Evolutionary conservation across 2,797 vertebrate species (phyloP).

Genomic region (Rallus crepitans): DNA sequence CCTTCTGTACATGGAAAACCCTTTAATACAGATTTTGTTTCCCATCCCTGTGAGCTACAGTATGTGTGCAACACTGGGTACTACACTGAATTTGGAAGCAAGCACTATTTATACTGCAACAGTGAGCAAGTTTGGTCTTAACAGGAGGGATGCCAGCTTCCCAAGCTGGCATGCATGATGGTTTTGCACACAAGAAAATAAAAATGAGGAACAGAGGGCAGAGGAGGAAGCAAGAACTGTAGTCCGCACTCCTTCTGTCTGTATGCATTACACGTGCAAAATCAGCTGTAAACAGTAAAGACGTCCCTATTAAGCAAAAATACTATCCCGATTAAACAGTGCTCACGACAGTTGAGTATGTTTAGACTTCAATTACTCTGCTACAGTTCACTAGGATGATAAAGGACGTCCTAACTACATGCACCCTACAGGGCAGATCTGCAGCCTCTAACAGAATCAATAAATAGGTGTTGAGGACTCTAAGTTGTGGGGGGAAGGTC

Average conservation of each 20-base stretch:
- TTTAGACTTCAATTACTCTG: constrained; percentile 30
- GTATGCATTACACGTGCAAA: neutral
- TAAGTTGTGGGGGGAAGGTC: neutral
- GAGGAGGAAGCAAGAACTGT: constrained; percentile 43
- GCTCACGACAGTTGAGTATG: neutral
- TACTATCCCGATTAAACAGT: neutral
- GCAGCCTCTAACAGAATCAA: neutral
- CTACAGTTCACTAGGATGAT: neutral
- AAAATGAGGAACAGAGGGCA: constrained; percentile 59
- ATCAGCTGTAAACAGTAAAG: constrained; percentile 47
- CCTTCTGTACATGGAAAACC: neutral
- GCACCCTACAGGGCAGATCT: neutral
- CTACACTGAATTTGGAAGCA: constrained; percentile 54
- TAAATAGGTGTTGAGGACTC: neutral
- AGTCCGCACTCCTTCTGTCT: constrained; percentile 49
- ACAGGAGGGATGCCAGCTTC: constrained; percentile 62
- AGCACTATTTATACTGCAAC: constrained; percentile 62
- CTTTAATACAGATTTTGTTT: neutral
- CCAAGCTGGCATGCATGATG: constrained; percentile 60
- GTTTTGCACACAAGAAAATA: constrained; percentile 37
- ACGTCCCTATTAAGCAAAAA: constrained; percentile 30
- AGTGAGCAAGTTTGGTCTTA: constrained; percentile 60
- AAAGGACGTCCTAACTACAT: neutral
- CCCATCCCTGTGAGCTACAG: neutral
- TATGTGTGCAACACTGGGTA: neutral